Percentiles rank a stretch among this genome's conserved stretches.
These are phyloP conservation scores for Leptodactylus fuscus DNA, from an alignment of 2,113 vertebrate species.

Conservation along the genomic window DNA sequence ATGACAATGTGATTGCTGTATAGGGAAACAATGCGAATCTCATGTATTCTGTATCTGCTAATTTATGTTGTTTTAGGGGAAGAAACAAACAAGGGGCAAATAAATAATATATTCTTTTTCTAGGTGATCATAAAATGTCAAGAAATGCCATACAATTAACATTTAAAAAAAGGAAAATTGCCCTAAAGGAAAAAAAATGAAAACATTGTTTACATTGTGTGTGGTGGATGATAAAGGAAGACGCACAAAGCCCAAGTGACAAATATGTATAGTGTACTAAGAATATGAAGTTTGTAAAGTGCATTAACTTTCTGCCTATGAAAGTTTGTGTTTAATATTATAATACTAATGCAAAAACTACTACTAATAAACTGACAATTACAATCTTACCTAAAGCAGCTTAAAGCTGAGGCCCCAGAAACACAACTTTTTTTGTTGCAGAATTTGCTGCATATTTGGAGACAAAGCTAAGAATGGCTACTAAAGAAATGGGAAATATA, in stretches of 20 bases:
- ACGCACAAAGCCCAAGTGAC: not conserved
- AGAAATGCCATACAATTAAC: conserved; percentile 35
- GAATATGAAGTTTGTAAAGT: not conserved
- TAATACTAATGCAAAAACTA: too few relatives aligned
- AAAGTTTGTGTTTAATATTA: too few relatives aligned
- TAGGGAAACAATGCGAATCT: not conserved
- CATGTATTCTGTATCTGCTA: not conserved
- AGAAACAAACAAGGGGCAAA: conserved; percentile 13
- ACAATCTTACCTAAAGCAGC: too few relatives aligned
- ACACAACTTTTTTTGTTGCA: too few relatives aligned
- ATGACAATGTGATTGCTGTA: conserved; percentile 28
- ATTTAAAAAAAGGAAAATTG: conserved; percentile 23
- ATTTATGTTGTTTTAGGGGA: conserved; percentile 33
- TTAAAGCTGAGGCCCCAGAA: too few relatives aligned
- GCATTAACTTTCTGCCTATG: not conserved
- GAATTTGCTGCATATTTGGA: too few relatives aligned
- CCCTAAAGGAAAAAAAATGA: not conserved
- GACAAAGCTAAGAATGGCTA: too few relatives aligned
- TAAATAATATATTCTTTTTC: conserved; percentile 12
- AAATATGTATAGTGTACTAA: not conserved
- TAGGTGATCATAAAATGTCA: conserved; percentile 24
- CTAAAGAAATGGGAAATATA: too few relatives aligned
- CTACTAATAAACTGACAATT: too few relatives aligned
- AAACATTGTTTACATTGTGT: not conserved
- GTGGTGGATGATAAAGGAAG: not conserved